phyloP scores from a whole-genome alignment of 2,888 invertebrate genomes.

The Ornithoptera alexandrae region DNA sequence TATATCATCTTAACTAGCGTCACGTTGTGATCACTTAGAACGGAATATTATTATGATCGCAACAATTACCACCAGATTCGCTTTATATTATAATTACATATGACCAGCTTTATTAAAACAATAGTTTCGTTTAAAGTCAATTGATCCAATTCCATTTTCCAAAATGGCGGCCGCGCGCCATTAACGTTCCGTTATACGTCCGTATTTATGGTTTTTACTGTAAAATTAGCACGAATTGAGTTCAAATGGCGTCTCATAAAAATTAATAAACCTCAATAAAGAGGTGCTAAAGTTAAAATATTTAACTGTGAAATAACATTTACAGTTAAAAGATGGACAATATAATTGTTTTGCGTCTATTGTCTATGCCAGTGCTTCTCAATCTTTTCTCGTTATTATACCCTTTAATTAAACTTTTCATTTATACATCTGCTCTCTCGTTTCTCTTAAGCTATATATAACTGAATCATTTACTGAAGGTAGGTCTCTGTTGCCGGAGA shows the following conservation, averaged over 20 bases:
- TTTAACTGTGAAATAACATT: slow-evolving; percentile 3
- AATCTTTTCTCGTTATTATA: too few species aligned
- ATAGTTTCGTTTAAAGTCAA: slow-evolving; percentile 8
- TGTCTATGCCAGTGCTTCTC: background rate
- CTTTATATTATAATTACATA: too few species aligned
- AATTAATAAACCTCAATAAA: slow-evolving; percentile 7
- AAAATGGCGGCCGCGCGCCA: background rate
- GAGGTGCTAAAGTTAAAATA: too few species aligned
- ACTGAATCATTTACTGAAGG: too few species aligned
- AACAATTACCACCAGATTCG: too few species aligned
- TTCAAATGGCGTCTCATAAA: slow-evolving; percentile 6
- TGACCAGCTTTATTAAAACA: background rate
- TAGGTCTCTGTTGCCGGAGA: too few species aligned
- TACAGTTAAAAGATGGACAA: background rate
- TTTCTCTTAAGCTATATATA: too few species aligned
- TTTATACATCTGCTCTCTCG: too few species aligned
- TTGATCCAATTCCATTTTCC: slow-evolving; percentile 10
- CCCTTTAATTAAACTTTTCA: too few species aligned
- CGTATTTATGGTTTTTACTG: slow-evolving; percentile 18
- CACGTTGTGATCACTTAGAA: too few species aligned
- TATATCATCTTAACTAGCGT: too few species aligned
- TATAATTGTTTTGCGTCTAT: background rate
- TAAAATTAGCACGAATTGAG: slow-evolving; percentile 14
- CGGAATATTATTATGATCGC: too few species aligned
- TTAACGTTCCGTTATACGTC: slow-evolving; percentile 1